phyloP scores from a whole-genome alignment of 2,113 vertebrate genomes.

The Odocoileus hemionus region DNA sequence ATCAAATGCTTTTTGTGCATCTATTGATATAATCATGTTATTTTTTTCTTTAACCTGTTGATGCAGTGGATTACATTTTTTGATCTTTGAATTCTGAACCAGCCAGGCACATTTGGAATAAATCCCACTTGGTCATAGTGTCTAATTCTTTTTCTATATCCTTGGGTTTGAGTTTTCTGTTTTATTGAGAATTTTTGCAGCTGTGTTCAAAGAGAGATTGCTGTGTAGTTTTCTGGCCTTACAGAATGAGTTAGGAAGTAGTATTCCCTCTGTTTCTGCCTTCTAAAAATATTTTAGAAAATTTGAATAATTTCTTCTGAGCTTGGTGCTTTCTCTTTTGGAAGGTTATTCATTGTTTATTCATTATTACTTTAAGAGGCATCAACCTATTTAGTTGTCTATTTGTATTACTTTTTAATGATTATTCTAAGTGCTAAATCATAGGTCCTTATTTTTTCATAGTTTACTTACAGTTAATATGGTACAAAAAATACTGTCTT shows the following conservation, averaged over 20 bases:
- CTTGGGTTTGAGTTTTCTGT: not conserved
- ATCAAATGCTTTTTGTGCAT: not conserved
- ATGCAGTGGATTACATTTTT: not conserved
- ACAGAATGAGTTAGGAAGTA: not conserved
- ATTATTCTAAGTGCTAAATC: not conserved
- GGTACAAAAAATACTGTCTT: not conserved
- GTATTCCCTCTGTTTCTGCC: not conserved
- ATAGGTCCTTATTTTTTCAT: not conserved
- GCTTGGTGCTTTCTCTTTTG: not conserved
- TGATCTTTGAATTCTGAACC: not conserved
- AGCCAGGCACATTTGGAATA: not conserved
- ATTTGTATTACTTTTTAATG: not conserved
- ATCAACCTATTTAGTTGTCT: not conserved
- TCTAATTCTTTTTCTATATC: not conserved
- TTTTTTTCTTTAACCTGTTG: not conserved
- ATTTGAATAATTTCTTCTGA: not conserved
- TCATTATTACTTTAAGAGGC: not conserved
- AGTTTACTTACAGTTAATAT: not conserved
- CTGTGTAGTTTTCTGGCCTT: not conserved
- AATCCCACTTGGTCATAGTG: not conserved
- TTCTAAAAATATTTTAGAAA: not conserved
- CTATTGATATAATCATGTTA: not conserved
- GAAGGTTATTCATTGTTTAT: not conserved
- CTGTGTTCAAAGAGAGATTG: not conserved
- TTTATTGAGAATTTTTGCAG: not conserved